These are phyloP conservation scores for Agelaius phoeniceus DNA, from an alignment of 2,113 vertebrate genomes.

Conservation along the genomic window DNA sequence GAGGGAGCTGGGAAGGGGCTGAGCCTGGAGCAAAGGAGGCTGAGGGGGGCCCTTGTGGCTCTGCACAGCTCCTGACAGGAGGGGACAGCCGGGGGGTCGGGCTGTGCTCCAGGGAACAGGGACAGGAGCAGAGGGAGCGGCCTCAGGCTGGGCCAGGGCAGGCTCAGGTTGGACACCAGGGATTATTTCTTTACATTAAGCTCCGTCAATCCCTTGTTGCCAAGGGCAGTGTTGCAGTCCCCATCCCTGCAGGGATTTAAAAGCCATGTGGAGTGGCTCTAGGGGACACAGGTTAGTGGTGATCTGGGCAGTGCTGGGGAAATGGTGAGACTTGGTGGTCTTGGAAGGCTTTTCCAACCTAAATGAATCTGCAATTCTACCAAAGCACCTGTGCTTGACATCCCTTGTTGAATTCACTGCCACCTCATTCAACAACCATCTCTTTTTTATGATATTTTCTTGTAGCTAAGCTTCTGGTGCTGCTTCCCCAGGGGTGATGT, in stretches of 20 bases:
- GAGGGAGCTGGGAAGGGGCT: background rate
- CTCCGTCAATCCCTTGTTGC: background rate
- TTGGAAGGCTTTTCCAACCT: background rate
- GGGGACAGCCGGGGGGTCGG: background rate
- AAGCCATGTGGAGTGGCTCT: background rate
- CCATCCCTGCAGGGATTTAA: rapidly evolving
- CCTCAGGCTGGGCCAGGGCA: background rate
- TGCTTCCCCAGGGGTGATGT: background rate
- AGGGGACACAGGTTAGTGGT: background rate
- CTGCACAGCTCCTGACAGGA: background rate
- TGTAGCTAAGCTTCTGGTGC: background rate
- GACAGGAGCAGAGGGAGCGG: background rate
- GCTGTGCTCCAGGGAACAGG: background rate
- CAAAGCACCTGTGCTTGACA: background rate
- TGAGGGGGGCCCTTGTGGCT: background rate
- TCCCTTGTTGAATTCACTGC: background rate
- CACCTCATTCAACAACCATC: background rate
- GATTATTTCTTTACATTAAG: background rate
- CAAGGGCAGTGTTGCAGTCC: background rate
- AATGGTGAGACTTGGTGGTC: background rate
- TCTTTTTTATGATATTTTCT: background rate
- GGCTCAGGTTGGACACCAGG: rapidly evolving
- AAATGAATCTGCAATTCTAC: background rate
- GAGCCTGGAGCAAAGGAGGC: background rate
- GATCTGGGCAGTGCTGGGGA: background rate